Evolutionary conservation across 2,888 invertebrate species (phyloP).

Genomic region (Philereme transversata): DNA sequence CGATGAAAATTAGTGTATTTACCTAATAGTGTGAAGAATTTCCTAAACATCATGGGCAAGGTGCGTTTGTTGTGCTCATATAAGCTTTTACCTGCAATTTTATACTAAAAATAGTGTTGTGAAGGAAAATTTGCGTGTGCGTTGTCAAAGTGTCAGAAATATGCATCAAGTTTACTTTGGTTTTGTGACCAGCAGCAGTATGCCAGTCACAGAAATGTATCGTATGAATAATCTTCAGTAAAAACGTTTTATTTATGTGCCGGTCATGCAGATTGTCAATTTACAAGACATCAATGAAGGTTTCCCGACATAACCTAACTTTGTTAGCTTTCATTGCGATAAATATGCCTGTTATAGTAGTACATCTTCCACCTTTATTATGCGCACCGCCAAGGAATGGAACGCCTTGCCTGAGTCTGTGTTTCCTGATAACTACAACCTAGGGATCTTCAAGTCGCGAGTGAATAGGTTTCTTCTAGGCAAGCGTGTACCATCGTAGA

Average conservation of each 20-base stretch:
- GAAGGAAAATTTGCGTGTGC: constrained; percentile 5
- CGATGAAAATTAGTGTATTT: constrained; percentile 44
- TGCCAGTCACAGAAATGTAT: background rate
- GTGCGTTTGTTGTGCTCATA: constrained; percentile 37
- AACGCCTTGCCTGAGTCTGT: no score
- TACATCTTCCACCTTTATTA: no score
- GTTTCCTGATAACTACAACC: no score
- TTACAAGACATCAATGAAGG: background rate
- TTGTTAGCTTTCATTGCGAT: constrained; percentile 10
- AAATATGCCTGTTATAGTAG: no score
- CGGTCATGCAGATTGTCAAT: background rate
- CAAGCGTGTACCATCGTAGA: no score
- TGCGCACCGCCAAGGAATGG: no score
- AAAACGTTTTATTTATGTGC: background rate
- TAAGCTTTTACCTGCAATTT: constrained; percentile 1
- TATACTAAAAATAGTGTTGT: constrained; percentile 18
- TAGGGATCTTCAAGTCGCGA: no score
- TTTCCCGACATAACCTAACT: constrained; percentile 47
- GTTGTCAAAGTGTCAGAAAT: constrained; percentile 17
- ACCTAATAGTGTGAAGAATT: constrained; percentile 26
- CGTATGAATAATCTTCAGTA: background rate
- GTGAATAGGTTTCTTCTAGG: no score
- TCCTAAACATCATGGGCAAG: constrained; percentile 29
- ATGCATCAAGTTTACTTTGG: background rate
- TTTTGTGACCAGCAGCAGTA: background rate